Evolutionary conservation across 2,113 vertebrate species (phyloP).

Genomic region (Dicerorhinus sumatrensis): DNA sequence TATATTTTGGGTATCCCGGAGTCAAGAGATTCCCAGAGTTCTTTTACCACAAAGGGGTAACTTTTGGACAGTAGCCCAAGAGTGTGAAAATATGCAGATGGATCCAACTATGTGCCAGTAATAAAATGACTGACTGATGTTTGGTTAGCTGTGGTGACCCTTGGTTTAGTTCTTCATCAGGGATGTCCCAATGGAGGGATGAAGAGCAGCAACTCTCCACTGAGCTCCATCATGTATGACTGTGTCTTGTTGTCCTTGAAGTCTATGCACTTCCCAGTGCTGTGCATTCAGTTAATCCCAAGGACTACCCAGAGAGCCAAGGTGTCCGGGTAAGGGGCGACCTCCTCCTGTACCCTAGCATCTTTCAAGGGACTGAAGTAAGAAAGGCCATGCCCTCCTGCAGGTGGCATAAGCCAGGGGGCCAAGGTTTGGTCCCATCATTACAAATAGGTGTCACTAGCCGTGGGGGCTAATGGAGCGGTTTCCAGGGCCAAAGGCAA

Average conservation of each 20-base stretch:
- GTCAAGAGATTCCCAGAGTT: background rate
- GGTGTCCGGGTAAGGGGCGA: background rate
- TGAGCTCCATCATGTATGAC: background rate
- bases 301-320: background rate
- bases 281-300: background rate
- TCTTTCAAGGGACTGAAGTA: background rate
- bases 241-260: background rate
- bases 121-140: background rate
- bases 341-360: background rate
- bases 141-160: background rate
- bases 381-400: no score
- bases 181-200: background rate
- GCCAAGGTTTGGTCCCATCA: background rate
- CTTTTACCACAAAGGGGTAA: background rate
- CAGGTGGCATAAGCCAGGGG: background rate
- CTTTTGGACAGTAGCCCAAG: background rate
- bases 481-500: background rate
- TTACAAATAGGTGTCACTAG: background rate
- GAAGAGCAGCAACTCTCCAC: background rate
- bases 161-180: background rate
- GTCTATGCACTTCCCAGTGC: background rate
- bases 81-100: background rate
- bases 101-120: no score
- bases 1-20: background rate
- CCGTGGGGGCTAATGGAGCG: background rate